Base-by-base conservation (phyloP, 2,113 vertebrate species). In the Scopus umbretta region DNA sequence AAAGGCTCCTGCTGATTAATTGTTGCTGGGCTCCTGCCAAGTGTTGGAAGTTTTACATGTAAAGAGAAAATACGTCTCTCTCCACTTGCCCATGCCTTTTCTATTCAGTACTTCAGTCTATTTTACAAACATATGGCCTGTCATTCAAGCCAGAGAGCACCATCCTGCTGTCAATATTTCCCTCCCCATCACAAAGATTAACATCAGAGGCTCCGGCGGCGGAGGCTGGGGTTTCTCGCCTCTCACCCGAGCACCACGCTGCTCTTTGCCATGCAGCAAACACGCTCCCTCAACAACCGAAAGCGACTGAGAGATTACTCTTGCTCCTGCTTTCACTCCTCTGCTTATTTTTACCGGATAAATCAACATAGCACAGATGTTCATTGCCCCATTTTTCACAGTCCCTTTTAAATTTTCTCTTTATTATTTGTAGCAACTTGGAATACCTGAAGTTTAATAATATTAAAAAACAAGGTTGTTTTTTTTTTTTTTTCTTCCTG, bases 1-100 rank as follows among this genome's bases (percentile, higher is more conserved):
- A 96, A 92, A 94, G 94, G 92, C 97, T 95, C 97, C 94, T 17
- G 94, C 92, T 94, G 97, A 97, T 97, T 95, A 95, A 97, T 91
- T 85, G 94, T 84, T 9, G 58, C 92, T 97, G 96, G 94, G 96
- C 80, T 91, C 70, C 94, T 96, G 97, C 97, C 97, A 96, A 95
- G 90, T 7, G 50, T 34, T 75, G 89, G 61, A 97, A 97, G 97
- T 97, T 97, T 95, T 91, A 92, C 91, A 92, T 76, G 86, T 29
- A 73, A 95, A 92, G 91, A 91, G 94, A 90, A 96, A 96, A 96
- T 40, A 59, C 65, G 32, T 29, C 52, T 74, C 82, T 74, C 92
- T 19, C 65, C 73, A 7, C 95, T 92, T 67, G 59, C 91, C 91
- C 66, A 4, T 65, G 93, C 96, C 96, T 93, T 80, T 92, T 88